Evolutionary conservation across 1,140 invertebrate species (phyloP).

Genomic region (Drosophila sproati): DNA sequence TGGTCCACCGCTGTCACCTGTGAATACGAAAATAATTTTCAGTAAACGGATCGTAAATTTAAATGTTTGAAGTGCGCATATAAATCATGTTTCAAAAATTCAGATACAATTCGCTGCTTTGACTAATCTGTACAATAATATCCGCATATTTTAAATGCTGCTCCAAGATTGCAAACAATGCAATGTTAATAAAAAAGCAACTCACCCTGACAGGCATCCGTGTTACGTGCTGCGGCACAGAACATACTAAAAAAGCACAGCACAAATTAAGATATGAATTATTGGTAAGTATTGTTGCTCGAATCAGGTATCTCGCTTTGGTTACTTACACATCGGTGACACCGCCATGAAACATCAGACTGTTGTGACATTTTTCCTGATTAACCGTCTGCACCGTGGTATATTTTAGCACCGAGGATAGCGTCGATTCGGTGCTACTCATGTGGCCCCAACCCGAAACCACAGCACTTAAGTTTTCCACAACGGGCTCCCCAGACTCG

Average conservation of each 20-base stretch:
- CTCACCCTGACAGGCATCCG: conserved; percentile 82
- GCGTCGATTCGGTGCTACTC: conserved; percentile 63
- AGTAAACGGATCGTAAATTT: background rate
- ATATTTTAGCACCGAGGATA: conserved; percentile 70
- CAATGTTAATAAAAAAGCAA: background rate
- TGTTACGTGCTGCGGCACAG: conserved; percentile 84
- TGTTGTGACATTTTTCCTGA: conserved; percentile 65
- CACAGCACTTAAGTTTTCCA: conserved; percentile 47
- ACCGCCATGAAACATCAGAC: conserved; percentile 65
- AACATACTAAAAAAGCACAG: conserved; percentile 82
- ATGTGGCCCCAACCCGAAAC: conserved; percentile 83
- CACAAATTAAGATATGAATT: conserved; percentile 21
- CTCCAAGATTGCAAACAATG: background rate
- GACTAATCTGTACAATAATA: background rate
- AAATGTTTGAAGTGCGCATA: no score
- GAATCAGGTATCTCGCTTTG: conserved; percentile 7
- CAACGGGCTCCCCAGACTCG: conserved; percentile 39
- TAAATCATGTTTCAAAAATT: no score
- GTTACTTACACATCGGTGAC: conserved; percentile 73
- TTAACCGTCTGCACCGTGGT: conserved; percentile 72
- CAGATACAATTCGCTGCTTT: no score
- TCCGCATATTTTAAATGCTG: background rate
- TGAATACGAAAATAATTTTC: background rate
- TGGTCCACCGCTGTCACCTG: conserved; percentile 86
- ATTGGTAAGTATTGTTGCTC: conserved; percentile 9